Evolutionary conservation across 2,113 vertebrate genomes (phyloP).

Genomic region (Phrynocephalus versicolor): DNA sequence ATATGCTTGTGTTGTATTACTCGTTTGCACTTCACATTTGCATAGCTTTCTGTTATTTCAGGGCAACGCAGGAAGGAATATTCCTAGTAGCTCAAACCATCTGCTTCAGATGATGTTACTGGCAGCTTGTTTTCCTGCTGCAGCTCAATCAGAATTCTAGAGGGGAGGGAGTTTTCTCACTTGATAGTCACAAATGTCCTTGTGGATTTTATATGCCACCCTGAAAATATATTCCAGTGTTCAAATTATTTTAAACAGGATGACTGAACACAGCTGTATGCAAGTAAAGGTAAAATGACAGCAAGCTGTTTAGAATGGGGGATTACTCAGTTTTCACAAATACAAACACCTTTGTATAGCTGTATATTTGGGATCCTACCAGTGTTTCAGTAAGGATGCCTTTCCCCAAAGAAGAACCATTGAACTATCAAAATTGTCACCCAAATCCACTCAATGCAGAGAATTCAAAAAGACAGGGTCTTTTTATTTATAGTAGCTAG

Average conservation of each 20-base stretch:
- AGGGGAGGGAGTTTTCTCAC: conserved; percentile 44
- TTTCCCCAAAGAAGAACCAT: not conserved
- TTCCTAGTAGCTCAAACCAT: conserved; percentile 71
- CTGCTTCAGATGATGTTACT: conserved; percentile 69
- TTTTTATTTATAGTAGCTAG: too few relatives aligned
- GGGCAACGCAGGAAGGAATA: conserved; percentile 57
- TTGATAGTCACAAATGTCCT: conserved; percentile 60
- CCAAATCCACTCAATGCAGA: not conserved
- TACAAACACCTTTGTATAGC: rapidly evolving
- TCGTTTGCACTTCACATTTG: conserved; percentile 55
- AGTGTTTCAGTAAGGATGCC: not conserved
- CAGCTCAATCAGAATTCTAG: conserved; percentile 61
- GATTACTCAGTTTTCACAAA: not conserved
- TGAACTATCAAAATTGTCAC: not conserved
- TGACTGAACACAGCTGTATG: conserved; percentile 48
- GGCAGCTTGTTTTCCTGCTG: conserved; percentile 67
- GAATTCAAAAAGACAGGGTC: not conserved
- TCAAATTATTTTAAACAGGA: conserved; percentile 39
- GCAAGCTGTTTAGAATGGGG: not conserved
- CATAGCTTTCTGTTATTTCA: conserved; percentile 53
- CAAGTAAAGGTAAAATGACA: conserved; percentile 42
- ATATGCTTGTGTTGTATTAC: conserved; percentile 30
- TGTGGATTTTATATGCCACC: conserved; percentile 37
- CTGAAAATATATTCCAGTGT: conserved; percentile 47
- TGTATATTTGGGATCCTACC: rapidly evolving